These are phyloP conservation scores for Theodoxus fluviatilis DNA, from an alignment of 2,888 invertebrate genomes.

Conservation along the genomic window DNA sequence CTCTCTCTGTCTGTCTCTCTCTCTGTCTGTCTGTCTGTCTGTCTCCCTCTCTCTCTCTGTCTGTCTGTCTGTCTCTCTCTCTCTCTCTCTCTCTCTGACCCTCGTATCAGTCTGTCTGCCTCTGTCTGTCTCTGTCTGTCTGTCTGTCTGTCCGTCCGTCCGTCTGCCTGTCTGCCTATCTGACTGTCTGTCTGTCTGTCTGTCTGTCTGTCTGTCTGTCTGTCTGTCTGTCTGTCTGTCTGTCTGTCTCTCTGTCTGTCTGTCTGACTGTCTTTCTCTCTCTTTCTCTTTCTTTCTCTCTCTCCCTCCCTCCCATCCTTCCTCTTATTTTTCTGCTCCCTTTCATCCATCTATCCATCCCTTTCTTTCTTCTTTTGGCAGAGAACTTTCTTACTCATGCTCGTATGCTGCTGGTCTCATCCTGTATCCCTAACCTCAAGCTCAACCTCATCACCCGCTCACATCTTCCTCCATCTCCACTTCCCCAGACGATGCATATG, in stretches of 20 bases:
- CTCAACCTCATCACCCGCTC: no score
- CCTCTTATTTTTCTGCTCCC: neutral
- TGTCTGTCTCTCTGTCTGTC: conserved; percentile 17
- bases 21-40: neutral
- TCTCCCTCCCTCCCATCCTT: neutral
- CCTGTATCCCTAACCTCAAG: no score
- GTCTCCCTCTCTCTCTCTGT: conserved; percentile 1
- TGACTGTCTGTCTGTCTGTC: conserved; percentile 5
- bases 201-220: conserved; percentile 15
- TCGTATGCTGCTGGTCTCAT: no score
- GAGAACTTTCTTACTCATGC: no score
- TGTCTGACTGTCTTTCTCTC: conserved; percentile 13
- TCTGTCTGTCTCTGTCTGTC: neutral
- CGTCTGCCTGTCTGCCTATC: neutral
- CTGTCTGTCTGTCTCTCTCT: neutral
- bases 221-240: neutral
- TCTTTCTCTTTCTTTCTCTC: conserved; percentile 9
- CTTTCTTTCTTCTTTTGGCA: neutral
- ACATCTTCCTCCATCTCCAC: no score
- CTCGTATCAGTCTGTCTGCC: neutral
- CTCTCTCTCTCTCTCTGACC: neutral
- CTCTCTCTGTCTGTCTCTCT: conserved; percentile 10
- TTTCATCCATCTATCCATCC: neutral
- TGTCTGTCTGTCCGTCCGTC: neutral
- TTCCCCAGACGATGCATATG: no score